Evolutionary conservation across 2,113 vertebrate genomes (phyloP).

Genomic region (Toxostoma redivivum): DNA sequence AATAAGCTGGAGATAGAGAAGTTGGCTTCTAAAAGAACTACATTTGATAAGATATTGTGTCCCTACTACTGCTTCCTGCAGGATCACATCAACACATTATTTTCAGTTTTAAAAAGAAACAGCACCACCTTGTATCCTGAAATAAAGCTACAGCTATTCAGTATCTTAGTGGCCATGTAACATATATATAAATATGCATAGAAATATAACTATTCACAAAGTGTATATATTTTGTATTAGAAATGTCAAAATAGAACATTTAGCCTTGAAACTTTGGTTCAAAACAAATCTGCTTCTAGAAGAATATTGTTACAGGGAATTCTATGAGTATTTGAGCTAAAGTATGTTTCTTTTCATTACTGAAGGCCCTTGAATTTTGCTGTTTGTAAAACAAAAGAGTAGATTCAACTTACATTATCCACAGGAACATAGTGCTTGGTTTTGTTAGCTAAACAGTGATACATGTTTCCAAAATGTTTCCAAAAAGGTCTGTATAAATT

Average conservation of each 20-base stretch:
- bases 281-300: not conserved
- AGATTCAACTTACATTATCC: not conserved
- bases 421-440: not conserved
- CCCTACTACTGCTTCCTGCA: not conserved
- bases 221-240: not conserved
- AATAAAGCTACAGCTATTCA: constrained; percentile 58
- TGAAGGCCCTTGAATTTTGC: not conserved
- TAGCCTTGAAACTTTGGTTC: not conserved
- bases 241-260: not conserved
- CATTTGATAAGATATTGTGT: not conserved
- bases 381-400: not conserved
- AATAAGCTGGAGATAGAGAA: not conserved
- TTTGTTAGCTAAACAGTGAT: not conserved
- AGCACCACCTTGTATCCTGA: constrained; percentile 75
- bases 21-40: not conserved
- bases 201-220: not conserved
- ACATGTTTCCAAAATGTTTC: not conserved
- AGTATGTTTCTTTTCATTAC: not conserved
- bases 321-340: not conserved
- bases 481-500: not conserved
- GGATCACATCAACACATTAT: not conserved
- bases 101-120: constrained; percentile 69
- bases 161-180: not conserved
- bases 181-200: not conserved
- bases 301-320: not conserved